Percentiles rank a stretch among this genome's conserved stretches.
Evolutionary conservation across 2,797 vertebrate species (phyloP).

Genomic region (Crocodylus rhombifer): DNA sequence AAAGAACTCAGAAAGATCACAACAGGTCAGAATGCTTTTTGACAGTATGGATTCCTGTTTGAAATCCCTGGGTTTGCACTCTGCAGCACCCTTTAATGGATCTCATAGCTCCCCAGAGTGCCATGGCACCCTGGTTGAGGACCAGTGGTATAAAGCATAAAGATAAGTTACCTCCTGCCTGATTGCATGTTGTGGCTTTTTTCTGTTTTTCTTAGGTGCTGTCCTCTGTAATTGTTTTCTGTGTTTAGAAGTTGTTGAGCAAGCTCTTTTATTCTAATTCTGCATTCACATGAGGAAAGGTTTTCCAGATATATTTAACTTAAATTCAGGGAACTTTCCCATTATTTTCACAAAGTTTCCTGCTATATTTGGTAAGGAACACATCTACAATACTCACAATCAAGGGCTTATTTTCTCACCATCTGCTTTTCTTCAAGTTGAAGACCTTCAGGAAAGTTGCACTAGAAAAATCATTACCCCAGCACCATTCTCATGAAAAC

Average conservation of each 20-base stretch:
- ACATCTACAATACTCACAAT: not conserved
- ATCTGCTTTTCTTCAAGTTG: not conserved
- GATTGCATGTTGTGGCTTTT: not conserved
- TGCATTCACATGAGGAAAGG: not conserved
- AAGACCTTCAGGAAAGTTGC: conserved; percentile 1
- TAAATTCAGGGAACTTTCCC: conserved; percentile 4
- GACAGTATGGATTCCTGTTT: no score
- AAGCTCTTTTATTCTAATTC: not conserved
- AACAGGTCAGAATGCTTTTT: no score
- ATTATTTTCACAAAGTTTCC: not conserved
- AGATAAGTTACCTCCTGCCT: not conserved
- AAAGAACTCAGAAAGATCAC: no score
- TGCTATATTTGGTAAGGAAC: not conserved
- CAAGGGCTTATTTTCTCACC: not conserved
- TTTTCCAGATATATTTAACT: not conserved
- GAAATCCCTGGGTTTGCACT: no score
- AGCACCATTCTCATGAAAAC: not conserved
- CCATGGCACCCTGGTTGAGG: no score
- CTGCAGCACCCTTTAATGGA: no score
- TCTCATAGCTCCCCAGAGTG: no score
- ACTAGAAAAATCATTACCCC: not conserved
- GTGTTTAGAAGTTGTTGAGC: not conserved
- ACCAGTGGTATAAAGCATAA: not conserved
- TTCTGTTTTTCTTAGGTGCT: not conserved
- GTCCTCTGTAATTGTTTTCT: not conserved